Evolutionary conservation across 2,888 invertebrate species (phyloP), one percentile per base, ranked within the genome.

Genomic region (Trachelus troglodyta): DNA sequence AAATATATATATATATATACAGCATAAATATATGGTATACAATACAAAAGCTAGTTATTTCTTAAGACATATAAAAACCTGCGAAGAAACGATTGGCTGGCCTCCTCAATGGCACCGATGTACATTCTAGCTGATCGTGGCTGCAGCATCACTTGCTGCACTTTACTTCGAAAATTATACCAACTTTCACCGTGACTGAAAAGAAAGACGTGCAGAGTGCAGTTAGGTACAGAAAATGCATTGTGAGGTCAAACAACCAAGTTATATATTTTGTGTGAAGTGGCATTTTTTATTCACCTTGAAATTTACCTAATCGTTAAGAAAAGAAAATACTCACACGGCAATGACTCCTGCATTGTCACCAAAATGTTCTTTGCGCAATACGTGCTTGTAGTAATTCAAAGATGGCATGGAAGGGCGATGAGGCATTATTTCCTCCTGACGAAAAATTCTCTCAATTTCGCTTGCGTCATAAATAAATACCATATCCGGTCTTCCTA

Each of bases 161-260:
- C 96, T 88, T 95, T 96, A 9, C 94, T 94, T 74, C 97, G 93
- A 83, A 97, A 95, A 76, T 94, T 93, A 87, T 96, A 94, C 97
- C 97, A 97, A 15, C 95, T 94, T 81, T 96, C 95, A 2, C 97
- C 97, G 87, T 97, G 96, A 0, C 97, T 97, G 90, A 1, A 90
- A 91, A 56, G 56, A 56, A 56, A 56, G 56, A 23, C 23, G 23
- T 0, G 9, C 23, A 23, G 56, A 56, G 2, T 23, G 6, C 56
- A 2, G 23, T 56, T 23, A 15, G 23, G 23, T 0, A 23, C 9
- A 23, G 56, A 2, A 56, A 23, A 56, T 56, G 2, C 6, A 40
- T 40, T 40, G 56, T 23, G 56, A 23, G 56, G 1, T 23, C 2
- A 15, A 23, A 23, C 6, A 9, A 9, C 2, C 2, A 3, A 56